phyloP scores from a whole-genome alignment of 2,113 vertebrate species.

The Takifugu bimaculatus region DNA sequence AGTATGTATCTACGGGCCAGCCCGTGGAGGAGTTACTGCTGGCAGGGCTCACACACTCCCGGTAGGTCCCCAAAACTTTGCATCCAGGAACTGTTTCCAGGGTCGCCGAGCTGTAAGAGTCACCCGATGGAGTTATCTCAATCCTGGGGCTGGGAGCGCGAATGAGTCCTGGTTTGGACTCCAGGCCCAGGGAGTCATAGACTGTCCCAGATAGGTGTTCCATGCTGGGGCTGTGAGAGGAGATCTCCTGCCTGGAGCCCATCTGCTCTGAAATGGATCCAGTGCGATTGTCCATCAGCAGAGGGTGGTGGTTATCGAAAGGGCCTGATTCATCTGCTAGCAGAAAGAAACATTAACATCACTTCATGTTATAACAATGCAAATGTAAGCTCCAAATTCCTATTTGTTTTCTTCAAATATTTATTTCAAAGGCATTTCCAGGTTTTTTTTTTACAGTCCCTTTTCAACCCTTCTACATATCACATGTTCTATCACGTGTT shows the following conservation, averaged over 20 bases:
- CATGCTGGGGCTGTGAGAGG: slow-evolving; percentile 56
- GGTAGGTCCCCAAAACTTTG: slow-evolving; percentile 75
- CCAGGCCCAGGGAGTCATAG: slow-evolving; percentile 28
- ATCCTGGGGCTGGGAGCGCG: slow-evolving; percentile 89
- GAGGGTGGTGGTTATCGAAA: slow-evolving; percentile 74
- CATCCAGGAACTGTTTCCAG: slow-evolving; percentile 76
- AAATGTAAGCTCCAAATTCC: not conserved
- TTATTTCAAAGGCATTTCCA: not conserved
- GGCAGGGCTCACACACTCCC: slow-evolving; percentile 95
- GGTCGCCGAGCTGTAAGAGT: slow-evolving; percentile 81
- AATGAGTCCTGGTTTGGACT: slow-evolving; percentile 71
- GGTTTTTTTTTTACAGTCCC: not conserved
- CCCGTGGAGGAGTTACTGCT: slow-evolving; percentile 96
- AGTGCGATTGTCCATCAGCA: slow-evolving; percentile 78
- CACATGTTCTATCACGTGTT: too few relatives aligned
- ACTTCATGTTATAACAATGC: not conserved
- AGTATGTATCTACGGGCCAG: slow-evolving; percentile 85
- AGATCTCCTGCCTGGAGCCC: slow-evolving; percentile 62
- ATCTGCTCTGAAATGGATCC: slow-evolving; percentile 75
- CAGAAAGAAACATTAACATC: not conserved
- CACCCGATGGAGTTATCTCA: slow-evolving; percentile 94
- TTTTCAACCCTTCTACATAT: not conserved
- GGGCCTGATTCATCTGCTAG: slow-evolving; percentile 62
- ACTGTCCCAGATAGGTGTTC: slow-evolving; percentile 49
- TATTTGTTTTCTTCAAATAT: not conserved